Evolutionary conservation across 2,113 vertebrate genomes (phyloP).

Genomic region (Cochlearius cochlearius): DNA sequence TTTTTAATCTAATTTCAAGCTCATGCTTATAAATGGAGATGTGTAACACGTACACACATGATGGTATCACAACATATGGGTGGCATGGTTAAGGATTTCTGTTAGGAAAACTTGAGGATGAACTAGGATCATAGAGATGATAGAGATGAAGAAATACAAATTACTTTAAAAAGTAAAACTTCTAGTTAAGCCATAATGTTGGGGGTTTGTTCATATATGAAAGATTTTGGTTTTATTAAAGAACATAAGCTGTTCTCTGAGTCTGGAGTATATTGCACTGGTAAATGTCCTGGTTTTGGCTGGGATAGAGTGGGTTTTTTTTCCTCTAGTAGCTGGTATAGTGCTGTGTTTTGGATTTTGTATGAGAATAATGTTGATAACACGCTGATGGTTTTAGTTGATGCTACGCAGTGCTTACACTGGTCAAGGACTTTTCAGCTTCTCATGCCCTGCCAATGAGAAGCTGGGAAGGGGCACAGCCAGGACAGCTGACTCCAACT

Average conservation of each 20-base stretch:
- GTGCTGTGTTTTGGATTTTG: too few species aligned
- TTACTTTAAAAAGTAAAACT: background rate
- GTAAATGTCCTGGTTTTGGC: background rate
- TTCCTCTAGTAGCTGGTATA: too few species aligned
- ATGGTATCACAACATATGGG: fast-evolving
- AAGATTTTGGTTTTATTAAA: background rate
- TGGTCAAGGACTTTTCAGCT: too few species aligned
- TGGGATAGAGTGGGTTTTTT: too few species aligned
- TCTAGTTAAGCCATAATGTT: background rate
- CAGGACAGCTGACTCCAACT: too few species aligned
- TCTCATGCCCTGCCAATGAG: too few species aligned
- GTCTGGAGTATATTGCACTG: background rate
- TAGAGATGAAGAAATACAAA: background rate
- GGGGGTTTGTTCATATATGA: background rate
- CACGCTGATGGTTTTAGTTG: too few species aligned
- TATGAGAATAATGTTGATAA: too few species aligned
- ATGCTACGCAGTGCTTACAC: too few species aligned
- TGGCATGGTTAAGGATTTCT: background rate
- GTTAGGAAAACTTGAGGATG: background rate
- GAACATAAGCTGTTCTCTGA: background rate
- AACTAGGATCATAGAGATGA: background rate
- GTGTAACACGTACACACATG: background rate
- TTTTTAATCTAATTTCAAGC: background rate
- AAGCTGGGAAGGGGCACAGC: too few species aligned
- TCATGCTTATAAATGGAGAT: background rate